A percentile compares a stretch with the other conserved stretches of the same genome.
Evolutionary conservation across 2,113 vertebrate genomes (phyloP).

Genomic region (Crotalus viridis): DNA sequence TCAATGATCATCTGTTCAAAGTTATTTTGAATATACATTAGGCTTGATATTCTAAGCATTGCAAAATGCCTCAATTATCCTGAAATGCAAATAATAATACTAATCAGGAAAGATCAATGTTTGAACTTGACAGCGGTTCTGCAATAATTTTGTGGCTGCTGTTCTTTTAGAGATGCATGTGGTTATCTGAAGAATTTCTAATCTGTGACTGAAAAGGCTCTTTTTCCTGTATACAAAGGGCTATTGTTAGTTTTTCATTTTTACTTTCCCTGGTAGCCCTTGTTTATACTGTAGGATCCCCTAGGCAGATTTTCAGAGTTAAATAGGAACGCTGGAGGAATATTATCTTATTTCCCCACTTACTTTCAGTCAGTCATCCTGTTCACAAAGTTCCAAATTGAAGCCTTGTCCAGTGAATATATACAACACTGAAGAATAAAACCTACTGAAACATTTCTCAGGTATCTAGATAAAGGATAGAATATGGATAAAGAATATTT

Average conservation of each 20-base stretch:
- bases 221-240: neutral
- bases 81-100: neutral
- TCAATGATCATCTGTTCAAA: neutral
- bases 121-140: neutral
- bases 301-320: neutral
- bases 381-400: neutral
- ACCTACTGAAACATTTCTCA: neutral
- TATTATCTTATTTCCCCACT: neutral
- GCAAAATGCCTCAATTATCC: neutral
- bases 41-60: conserved; percentile 4
- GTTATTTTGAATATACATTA: neutral
- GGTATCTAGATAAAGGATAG: neutral
- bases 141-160: neutral
- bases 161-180: neutral
- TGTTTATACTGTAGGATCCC: neutral
- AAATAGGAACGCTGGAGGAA: neutral
- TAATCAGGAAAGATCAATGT: neutral
- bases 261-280: neutral
- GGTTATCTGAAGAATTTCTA: neutral
- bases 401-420: neutral
- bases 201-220: neutral
- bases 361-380: neutral
- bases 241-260: neutral
- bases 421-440: neutral
- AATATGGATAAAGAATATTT: neutral